Percentiles rank a stretch among this genome's conserved stretches.
Conservation (phyloP, 2,113 vertebrate genomes). For the Vulpes lagopus region DNA sequence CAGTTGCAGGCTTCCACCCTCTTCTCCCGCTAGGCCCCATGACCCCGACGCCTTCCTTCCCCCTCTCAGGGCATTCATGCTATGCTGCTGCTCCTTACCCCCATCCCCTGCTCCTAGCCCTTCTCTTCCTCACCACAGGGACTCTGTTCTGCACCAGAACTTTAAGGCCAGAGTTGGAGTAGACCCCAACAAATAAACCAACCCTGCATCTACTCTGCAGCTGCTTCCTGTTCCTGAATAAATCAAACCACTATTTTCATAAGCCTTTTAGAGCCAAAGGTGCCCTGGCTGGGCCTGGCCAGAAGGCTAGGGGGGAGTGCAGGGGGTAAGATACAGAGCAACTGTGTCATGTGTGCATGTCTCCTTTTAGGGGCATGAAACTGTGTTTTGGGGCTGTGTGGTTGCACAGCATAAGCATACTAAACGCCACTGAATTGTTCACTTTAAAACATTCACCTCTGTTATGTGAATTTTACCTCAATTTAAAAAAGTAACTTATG, state of each 20-base stretch:
- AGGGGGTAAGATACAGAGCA: not conserved
- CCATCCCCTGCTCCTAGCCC: too few species aligned
- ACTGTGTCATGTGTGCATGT: accelerated
- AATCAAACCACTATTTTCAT: not conserved
- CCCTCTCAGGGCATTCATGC: not conserved
- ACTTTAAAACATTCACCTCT: not conserved
- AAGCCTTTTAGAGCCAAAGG: not conserved
- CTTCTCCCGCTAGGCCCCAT: too few species aligned
- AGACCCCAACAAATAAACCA: too few species aligned
- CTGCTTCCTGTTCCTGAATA: not conserved
- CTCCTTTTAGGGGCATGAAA: not conserved
- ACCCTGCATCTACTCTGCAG: not conserved
- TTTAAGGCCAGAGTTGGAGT: too few species aligned
- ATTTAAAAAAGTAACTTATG: not conserved
- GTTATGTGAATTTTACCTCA: not conserved
- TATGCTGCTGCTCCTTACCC: not conserved
- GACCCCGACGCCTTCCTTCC: not conserved
- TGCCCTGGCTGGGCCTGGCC: not conserved
- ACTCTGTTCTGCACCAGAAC: not conserved
- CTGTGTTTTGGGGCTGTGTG: not conserved
- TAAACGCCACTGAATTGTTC: not conserved
- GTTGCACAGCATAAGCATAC: accelerated
- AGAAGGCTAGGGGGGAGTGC: too few species aligned
- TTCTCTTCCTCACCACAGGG: not conserved
- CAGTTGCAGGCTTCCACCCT: accelerated